Base-by-base conservation (phyloP, 2,888 invertebrate species). In the Xestia xanthographa region DNA sequence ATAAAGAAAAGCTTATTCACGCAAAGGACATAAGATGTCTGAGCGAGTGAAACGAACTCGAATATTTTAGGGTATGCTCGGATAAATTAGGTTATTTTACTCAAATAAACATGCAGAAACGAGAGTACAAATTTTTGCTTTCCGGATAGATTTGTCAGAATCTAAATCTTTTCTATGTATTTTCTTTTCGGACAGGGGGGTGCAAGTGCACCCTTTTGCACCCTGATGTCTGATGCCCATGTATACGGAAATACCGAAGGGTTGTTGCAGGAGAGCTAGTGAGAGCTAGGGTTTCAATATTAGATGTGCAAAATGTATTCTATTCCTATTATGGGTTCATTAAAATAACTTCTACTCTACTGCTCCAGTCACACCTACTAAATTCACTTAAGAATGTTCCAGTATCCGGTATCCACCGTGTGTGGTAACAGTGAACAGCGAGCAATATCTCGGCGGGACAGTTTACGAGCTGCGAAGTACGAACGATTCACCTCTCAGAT, bases 381-480 rank as follows among this genome's bases (percentile, higher is more conserved):
- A 72, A 62, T 38, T 29, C 8, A 5, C 12, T 45, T 0, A 48
- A 41, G 17, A 65, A 41, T 41, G 34, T 34, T 20, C 0, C 38
- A 78, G 56, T 72, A 66, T 69, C 38, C 8, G n/a, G 34, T 58
- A n/a, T 29, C 66, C 22, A 62, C 6, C 11, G 12, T 22, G 63
- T 58, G 58, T 20, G 70, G 48, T 17, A 58, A n/a, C 41, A 62
- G 68, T 48, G 34, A 71, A 48, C 11, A 71, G 50, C 68, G 34
- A 53, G 50, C 50, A 74, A 66, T 72, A 73, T 77, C 71, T 74
- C 65, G 79, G n/a, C 62, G 62, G 60, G 58, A 45, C 79, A 72
- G 62, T 87, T 84, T 85, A 87, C 86, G 86, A 85, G 77, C 78
- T 77, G 84, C 34, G 85, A 77, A 74, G 68, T 79, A 74, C 68